These are phyloP conservation scores for Gymnocypris eckloni DNA, from an alignment of 2,797 vertebrate species.

Conservation along the genomic window DNA sequence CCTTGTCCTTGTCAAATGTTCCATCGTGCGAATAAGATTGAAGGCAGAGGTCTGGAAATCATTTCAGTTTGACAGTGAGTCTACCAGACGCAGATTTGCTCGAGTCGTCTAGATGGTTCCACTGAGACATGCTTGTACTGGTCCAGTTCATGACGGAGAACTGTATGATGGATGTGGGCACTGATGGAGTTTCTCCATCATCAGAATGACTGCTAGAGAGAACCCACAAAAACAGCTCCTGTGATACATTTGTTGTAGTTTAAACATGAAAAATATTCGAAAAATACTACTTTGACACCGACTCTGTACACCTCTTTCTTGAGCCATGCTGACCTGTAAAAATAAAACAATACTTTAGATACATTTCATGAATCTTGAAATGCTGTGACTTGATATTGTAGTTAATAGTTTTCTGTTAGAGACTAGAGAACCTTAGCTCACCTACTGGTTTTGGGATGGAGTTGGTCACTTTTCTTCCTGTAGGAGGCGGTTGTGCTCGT, in stretches of 20 bases:
- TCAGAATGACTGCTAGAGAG: slow-evolving; percentile 65
- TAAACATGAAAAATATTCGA: not conserved
- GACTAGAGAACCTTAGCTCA: not conserved
- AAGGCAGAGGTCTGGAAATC: slow-evolving; percentile 34
- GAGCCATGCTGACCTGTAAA: slow-evolving; percentile 8
- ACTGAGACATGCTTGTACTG: slow-evolving; percentile 66
- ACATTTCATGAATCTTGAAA: not conserved
- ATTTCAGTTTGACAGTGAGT: slow-evolving; percentile 74
- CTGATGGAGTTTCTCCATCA: slow-evolving; percentile 65
- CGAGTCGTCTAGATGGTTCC: slow-evolving; percentile 63
- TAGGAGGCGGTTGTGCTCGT: slow-evolving; percentile 58
- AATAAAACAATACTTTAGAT: not conserved
- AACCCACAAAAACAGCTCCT: not conserved
- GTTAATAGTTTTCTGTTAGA: not conserved
- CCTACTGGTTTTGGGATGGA: not conserved
- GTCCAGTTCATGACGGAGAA: slow-evolving; percentile 76
- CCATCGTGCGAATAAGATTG: not conserved
- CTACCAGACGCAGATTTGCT: slow-evolving; percentile 56
- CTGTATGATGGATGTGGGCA: slow-evolving; percentile 71
- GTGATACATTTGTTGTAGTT: not conserved
- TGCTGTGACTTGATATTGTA: not conserved
- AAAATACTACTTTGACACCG: not conserved
- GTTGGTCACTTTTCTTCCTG: slow-evolving; percentile 27
- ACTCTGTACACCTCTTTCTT: not conserved
- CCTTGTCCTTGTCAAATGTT: slow-evolving; percentile 2